Percentiles rank a stretch among this genome's conserved stretches.
These are phyloP conservation scores for Darevskia mixta DNA, from an alignment of 2,797 vertebrate genomes.

Conservation along the genomic window DNA sequence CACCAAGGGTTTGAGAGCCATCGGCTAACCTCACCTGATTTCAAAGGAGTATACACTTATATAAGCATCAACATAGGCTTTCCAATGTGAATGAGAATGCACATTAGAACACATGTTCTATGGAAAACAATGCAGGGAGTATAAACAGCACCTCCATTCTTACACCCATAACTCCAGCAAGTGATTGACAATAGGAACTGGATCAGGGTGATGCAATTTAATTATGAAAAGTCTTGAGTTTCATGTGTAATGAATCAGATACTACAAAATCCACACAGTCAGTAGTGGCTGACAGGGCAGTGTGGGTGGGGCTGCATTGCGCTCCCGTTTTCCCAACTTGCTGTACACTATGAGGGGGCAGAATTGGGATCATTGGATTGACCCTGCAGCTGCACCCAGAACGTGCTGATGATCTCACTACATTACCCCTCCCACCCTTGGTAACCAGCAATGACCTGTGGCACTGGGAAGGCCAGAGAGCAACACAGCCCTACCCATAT, in stretches of 20 bases:
- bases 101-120: neutral
- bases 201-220: neutral
- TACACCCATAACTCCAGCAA: neutral
- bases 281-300: too few relatives aligned
- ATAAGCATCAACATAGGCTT: neutral
- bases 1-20: too few relatives aligned
- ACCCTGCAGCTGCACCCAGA: too few relatives aligned
- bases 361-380: too few relatives aligned
- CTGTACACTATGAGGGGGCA: too few relatives aligned
- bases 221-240: neutral
- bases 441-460: too few relatives aligned
- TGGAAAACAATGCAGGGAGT: neutral
- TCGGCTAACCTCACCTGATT: neutral
- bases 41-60: neutral
- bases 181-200: neutral
- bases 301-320: too few relatives aligned
- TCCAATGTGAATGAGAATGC: neutral
- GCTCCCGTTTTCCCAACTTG: too few relatives aligned
- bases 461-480: too few relatives aligned
- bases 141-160: neutral
- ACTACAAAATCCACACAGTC: neutral
- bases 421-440: too few relatives aligned
- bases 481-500: too few relatives aligned
- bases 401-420: too few relatives aligned
- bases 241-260: slow-evolving; percentile 11